phyloP scores from a whole-genome alignment of 1,140 invertebrate genomes.

The Colletes latitarsis region DNA sequence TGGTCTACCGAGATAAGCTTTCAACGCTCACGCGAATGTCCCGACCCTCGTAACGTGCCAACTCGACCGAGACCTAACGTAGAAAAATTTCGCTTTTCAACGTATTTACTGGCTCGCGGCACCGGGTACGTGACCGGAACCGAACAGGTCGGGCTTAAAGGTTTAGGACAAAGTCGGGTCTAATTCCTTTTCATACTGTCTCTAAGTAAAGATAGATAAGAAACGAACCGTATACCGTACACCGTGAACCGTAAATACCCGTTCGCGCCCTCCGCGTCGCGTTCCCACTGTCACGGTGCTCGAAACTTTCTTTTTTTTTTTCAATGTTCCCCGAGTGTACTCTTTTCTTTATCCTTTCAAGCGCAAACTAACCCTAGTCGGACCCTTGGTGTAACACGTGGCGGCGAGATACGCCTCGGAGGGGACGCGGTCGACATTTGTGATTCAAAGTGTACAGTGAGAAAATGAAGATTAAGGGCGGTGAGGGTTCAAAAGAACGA shows the following conservation, averaged over 20 bases:
- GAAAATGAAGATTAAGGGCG: constrained; percentile 41
- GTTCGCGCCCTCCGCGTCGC: not conserved
- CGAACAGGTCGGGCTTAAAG: constrained; percentile 21
- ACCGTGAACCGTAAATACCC: constrained; percentile 35
- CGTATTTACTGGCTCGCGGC: not conserved
- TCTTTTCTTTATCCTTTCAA: not conserved
- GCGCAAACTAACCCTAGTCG: not conserved
- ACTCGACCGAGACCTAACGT: not conserved
- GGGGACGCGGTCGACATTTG: constrained; percentile 34
- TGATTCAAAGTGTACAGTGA: constrained; percentile 35
- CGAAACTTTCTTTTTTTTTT: not conserved
- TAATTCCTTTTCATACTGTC: constrained; percentile 43
- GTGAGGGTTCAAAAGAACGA: constrained; percentile 28
- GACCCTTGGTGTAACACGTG: constrained; percentile 2
- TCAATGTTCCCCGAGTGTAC: constrained; percentile 1
- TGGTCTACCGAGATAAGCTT: not conserved
- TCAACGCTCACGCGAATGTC: not conserved
- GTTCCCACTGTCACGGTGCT: not conserved
- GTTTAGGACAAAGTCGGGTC: constrained; percentile 27
- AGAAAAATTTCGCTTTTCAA: constrained; percentile 23
- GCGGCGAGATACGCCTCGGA: constrained; percentile 16
- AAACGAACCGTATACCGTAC: not conserved
- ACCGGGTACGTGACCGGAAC: constrained; percentile 20
- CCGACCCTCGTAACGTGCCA: not conserved
- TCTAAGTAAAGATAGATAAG: constrained; percentile 40